Evolutionary conservation across 2,888 invertebrate genomes (phyloP).

Genomic region (Barypeithes pellucidus): DNA sequence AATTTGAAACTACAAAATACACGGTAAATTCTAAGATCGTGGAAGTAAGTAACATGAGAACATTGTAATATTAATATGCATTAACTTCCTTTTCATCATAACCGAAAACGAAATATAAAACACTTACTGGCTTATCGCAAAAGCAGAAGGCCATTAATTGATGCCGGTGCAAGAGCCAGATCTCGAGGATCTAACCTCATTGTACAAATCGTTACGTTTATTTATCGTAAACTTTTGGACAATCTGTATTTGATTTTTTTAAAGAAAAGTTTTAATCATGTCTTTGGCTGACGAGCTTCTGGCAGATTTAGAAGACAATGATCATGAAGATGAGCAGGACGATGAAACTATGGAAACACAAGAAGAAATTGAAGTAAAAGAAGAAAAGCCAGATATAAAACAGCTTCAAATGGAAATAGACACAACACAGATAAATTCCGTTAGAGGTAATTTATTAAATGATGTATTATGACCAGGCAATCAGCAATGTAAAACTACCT

Average conservation of each 20-base stretch:
- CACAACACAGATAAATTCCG: slow-evolving; percentile 79
- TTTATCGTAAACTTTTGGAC: not conserved
- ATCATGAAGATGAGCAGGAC: slow-evolving; percentile 78
- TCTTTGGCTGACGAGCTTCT: slow-evolving; percentile 97
- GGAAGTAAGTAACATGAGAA: too few species aligned
- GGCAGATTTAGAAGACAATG: slow-evolving; percentile 97
- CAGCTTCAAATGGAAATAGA: slow-evolving; percentile 77
- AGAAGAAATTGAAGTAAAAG: slow-evolving; percentile 67
- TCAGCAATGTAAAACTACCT: too few species aligned
- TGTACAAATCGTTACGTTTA: not conserved
- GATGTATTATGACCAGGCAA: not conserved
- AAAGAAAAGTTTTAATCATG: slow-evolving; percentile 75
- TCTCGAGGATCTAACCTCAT: not conserved
- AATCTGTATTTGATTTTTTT: not conserved
- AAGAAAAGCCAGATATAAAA: slow-evolving; percentile 67
- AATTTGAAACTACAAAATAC: too few species aligned
- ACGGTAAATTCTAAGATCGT: too few species aligned
- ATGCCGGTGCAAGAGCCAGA: too few species aligned
- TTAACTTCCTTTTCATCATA: too few species aligned
- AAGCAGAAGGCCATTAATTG: too few species aligned
- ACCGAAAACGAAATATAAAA: too few species aligned
- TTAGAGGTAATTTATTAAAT: slow-evolving; percentile 70
- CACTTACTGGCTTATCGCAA: too few species aligned
- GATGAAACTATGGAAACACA: slow-evolving; percentile 73
- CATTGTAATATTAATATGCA: too few species aligned